Base-by-base conservation (phyloP, 2,113 vertebrate species). In the Neoarius graeffei region DNA sequence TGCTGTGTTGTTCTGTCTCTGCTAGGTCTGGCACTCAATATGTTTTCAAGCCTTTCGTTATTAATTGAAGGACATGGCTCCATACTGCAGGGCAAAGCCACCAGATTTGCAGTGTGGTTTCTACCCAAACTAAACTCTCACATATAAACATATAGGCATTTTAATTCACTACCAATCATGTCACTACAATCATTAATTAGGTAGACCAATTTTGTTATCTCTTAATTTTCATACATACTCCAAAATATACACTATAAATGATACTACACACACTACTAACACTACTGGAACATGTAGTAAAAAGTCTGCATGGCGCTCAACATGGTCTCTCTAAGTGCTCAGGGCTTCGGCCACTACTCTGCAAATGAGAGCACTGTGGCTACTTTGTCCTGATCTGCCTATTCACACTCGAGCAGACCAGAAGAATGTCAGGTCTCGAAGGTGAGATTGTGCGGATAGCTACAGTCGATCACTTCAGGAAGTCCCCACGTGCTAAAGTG, bases 331-430 rank as follows among this genome's bases (percentile, higher is more conserved):
- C 54, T 87, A 86, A 89, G 77, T 87, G 69, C 81, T 57, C 23
- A 62, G 71, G 86, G 85, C 76, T 90, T 89, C 15, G 35, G 85
- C 48, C 85, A 52, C 60, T 15, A 81, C 82, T 48, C 27, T 23
- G 74, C 86, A 81, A 85, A 81, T 7, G 60, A 83, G 59, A 82
- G 74, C 71, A 89, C 88, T 90, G 64, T 88, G 87, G 69, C 79
- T 73, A 82, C 88, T 89, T 90, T 90, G 89, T 90, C 86, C 86
- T 69, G n/a, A 89, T 90, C 87, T 91, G 89, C 81, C 91, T 85
- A 77, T 76, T 88, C 85, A 85, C 87, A 88, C 87, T 86, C 82
- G 90, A 88, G 87, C 81, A 88, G 90, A 86, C 81, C 62, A 83
- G 74, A 85, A 79, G 91, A 92, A 90, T 91, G 86, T 89, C 89